A percentile compares a stretch with the other conserved stretches of the same genome.
These are phyloP conservation scores for Acrocera orbiculus DNA, from an alignment of 2,888 invertebrate species.

Conservation along the genomic window DNA sequence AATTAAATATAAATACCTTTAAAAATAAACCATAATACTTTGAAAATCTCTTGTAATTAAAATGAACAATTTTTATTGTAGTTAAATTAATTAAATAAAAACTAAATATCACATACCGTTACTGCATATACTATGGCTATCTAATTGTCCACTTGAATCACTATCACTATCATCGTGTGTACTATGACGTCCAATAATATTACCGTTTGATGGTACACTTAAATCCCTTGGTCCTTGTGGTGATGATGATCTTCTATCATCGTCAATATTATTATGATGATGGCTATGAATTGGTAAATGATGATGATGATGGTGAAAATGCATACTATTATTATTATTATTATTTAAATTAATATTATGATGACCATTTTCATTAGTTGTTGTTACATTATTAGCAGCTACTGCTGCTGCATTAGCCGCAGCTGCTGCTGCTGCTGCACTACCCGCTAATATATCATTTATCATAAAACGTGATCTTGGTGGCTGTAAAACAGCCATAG, in stretches of 20 bases:
- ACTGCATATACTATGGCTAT: constrained; percentile 19
- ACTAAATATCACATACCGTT: constrained; percentile 15
- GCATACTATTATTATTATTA: constrained; percentile 1
- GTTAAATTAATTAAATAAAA: too few species aligned
- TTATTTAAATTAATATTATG: neutral
- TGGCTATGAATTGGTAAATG: constrained; percentile 14
- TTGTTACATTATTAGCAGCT: constrained; percentile 6
- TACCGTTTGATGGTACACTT: constrained; percentile 14
- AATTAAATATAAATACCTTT: too few species aligned
- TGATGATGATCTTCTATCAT: constrained; percentile 28
- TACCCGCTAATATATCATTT: constrained; percentile 63
- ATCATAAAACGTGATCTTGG: constrained; percentile 76
- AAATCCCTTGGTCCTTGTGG: constrained; percentile 21
- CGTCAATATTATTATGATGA: constrained; percentile 14
- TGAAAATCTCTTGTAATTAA: too few species aligned
- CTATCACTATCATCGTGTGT: constrained; percentile 31
- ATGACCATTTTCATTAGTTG: constrained; percentile 3
- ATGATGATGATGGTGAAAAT: constrained; percentile 9
- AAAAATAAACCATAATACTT: too few species aligned
- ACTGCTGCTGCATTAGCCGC: constrained; percentile 16
- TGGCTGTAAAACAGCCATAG: constrained; percentile 43
- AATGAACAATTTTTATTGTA: too few species aligned
- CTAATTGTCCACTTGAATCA: constrained; percentile 27
- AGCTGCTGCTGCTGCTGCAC: constrained; percentile 31
- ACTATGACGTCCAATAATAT: constrained; percentile 12